Conservation (phyloP, 2,113 vertebrate species). For the Sylvia atricapilla region DNA sequence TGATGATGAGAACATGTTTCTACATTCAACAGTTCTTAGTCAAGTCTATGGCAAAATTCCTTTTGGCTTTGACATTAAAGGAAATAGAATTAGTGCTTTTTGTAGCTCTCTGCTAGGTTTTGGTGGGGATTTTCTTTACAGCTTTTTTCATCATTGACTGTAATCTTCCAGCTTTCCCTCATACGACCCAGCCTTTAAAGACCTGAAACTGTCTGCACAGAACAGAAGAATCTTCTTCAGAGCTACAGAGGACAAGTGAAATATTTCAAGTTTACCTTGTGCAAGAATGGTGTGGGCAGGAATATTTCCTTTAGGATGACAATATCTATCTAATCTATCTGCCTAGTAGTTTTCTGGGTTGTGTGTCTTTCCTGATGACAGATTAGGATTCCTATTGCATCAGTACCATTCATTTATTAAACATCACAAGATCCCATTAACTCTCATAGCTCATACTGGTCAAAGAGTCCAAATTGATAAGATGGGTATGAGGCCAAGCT, state of each 20-base stretch:
- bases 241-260: background rate
- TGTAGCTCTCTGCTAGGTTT: background rate
- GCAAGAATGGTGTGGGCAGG: background rate
- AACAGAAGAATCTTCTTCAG: background rate
- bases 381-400: background rate
- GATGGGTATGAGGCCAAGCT: background rate
- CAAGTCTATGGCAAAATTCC: background rate
- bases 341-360: background rate
- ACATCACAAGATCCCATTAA: background rate
- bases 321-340: background rate
- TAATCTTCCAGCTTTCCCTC: background rate
- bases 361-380: background rate
- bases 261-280: background rate
- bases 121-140: background rate
- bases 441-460: background rate
- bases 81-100: background rate
- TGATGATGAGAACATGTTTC: background rate
- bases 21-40: background rate
- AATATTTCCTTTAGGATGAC: background rate
- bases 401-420: background rate
- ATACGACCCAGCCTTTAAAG: background rate
- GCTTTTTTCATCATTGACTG: background rate
- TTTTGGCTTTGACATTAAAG: background rate
- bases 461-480: background rate
- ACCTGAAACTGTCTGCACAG: background rate